Conservation (phyloP, 2,888 invertebrate genomes). For the Pyrochroa serraticornis region DNA sequence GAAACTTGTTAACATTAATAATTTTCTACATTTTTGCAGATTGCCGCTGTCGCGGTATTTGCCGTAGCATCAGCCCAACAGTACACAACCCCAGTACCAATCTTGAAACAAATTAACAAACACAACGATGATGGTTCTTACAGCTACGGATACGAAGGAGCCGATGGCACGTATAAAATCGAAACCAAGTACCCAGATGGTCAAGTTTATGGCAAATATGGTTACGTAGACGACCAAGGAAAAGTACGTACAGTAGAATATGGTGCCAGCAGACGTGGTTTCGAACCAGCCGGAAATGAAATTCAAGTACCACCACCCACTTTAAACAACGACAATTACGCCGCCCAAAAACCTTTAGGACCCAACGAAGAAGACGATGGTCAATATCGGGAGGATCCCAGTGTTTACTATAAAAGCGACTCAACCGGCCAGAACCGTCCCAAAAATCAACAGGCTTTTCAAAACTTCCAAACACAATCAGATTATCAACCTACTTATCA, state of each 20-base stretch:
- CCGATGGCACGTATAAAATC: conserved; percentile 86
- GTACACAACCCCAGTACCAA: conserved; percentile 78
- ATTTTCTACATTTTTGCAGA: conserved; percentile 39
- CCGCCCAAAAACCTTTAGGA: conserved; percentile 53
- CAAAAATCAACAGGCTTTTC: conserved; percentile 34
- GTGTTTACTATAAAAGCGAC: conserved; percentile 76
- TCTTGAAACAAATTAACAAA: conserved; percentile 81
- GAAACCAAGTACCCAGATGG: conserved; percentile 85
- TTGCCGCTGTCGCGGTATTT: conserved; percentile 49
- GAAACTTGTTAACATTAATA: too few relatives aligned
- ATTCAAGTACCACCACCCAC: conserved; percentile 87
- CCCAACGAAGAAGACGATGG: conserved; percentile 81
- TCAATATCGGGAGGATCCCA: conserved; percentile 84
- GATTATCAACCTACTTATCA: conserved; percentile 47
- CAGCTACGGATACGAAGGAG: conserved; percentile 86
- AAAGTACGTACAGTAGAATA: conserved; percentile 81
- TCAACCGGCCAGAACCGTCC: conserved; percentile 19
- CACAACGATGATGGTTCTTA: conserved; percentile 90
- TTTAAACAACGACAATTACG: conserved; percentile 58
- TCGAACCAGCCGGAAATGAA: conserved; percentile 76
- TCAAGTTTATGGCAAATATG: conserved; percentile 87
- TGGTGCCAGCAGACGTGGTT: conserved; percentile 81
- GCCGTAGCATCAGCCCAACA: conserved; percentile 53
- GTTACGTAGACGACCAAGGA: conserved; percentile 83
- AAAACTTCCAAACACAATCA: conserved; percentile 38